Percentiles rank a stretch among this genome's conserved stretches.
Conservation (phyloP, 1,140 invertebrate species). For the Heliconius hermathena region DNA sequence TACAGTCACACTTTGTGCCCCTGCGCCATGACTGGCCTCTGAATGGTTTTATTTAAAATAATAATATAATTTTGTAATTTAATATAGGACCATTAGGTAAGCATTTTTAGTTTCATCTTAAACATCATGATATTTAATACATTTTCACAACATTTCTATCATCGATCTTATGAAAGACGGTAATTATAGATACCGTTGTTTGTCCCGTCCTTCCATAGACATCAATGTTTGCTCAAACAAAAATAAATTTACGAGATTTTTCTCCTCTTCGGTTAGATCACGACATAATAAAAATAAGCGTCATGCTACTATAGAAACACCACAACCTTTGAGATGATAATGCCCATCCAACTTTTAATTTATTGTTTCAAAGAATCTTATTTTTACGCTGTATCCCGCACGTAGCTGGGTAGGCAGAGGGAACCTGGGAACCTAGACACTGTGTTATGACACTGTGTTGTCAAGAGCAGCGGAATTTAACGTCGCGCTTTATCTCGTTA, state of each 20-base stretch:
- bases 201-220: background rate
- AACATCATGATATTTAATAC: background rate
- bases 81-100: background rate
- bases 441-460: too few species aligned
- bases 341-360: background rate
- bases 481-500: too few species aligned
- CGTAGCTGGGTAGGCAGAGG: too few species aligned
- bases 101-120: background rate
- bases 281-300: background rate
- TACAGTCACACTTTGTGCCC: too few species aligned
- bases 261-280: background rate
- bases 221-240: slow-evolving; percentile 6
- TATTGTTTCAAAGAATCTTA: background rate
- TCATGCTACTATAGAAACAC: background rate
- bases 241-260: slow-evolving; percentile 7
- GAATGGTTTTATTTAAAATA: too few species aligned
- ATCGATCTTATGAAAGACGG: slow-evolving; percentile 7
- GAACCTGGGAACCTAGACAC: too few species aligned
- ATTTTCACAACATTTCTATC: background rate
- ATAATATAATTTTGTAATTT: background rate
- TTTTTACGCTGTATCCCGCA: too few species aligned
- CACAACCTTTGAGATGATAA: background rate
- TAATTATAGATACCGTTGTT: slow-evolving; percentile 11
- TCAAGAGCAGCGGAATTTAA: too few species aligned
- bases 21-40: too few species aligned